Conservation (phyloP, 2,888 invertebrate genomes). For the Tanypteryx hageni region DNA sequence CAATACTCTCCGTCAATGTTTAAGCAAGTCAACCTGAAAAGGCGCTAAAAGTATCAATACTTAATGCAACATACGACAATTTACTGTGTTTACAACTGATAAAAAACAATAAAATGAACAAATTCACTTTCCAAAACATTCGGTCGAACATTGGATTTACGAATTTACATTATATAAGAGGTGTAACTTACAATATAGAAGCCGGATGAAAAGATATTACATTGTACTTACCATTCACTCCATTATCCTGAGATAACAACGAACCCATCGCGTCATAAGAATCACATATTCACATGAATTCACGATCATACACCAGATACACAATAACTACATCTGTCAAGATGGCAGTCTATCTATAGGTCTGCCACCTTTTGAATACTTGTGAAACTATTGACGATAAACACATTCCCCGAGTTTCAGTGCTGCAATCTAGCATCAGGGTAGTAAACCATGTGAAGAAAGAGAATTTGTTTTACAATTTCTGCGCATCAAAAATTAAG, state of each 20-base stretch:
- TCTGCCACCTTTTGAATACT: constrained; percentile 47
- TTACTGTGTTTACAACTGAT: background rate
- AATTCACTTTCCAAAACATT: constrained; percentile 32
- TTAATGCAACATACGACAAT: background rate
- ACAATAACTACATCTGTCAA: constrained; percentile 55
- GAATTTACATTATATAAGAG: background rate
- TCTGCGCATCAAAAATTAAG: too few relatives aligned
- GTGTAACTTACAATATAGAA: background rate
- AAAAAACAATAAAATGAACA: background rate
- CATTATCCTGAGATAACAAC: background rate
- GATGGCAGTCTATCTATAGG: constrained; percentile 46
- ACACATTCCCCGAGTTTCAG: background rate
- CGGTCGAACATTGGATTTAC: background rate
- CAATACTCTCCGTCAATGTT: background rate
- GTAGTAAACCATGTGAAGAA: background rate
- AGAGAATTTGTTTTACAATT: too few relatives aligned
- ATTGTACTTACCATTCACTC: constrained; percentile 46
- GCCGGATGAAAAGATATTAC: background rate
- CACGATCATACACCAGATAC: constrained; percentile 42
- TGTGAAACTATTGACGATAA: background rate
- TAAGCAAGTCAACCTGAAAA: background rate
- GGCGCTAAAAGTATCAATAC: background rate
- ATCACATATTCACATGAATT: constrained; percentile 57
- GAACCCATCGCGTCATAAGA: background rate
- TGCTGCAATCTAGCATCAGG: constrained; percentile 9